These are phyloP conservation scores for Nothobranchius kuhntae DNA, from an alignment of 2,113 vertebrate species.

Conservation along the genomic window DNA sequence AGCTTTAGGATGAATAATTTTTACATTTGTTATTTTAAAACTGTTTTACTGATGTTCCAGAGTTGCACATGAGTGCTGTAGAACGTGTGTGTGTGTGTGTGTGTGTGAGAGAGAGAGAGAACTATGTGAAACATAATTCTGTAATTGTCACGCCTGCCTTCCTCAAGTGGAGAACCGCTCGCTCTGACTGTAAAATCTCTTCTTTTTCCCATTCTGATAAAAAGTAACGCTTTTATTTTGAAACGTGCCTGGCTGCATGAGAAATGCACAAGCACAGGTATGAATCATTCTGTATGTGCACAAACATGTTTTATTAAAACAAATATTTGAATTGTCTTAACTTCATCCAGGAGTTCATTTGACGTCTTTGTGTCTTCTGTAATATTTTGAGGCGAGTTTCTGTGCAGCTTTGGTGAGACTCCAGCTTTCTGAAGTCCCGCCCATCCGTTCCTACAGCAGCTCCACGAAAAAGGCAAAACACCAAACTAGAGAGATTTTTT, in stretches of 20 bases:
- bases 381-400: slow-evolving; percentile 46
- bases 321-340: slow-evolving; percentile 2
- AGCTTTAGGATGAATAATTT: slow-evolving; percentile 42
- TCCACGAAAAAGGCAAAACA: slow-evolving; percentile 37
- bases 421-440: slow-evolving; percentile 70
- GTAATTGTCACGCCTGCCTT: slow-evolving; percentile 36
- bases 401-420: slow-evolving; percentile 70
- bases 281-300: neutral
- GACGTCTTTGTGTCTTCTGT: neutral
- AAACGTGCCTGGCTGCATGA: slow-evolving; percentile 32
- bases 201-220: slow-evolving; percentile 21
- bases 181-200: slow-evolving; percentile 46
- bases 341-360: slow-evolving; percentile 2
- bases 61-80: slow-evolving; percentile 4
- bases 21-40: slow-evolving; percentile 14
- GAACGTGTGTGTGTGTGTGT: slow-evolving; percentile 2
- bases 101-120: neutral
- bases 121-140: neutral
- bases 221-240: slow-evolving; percentile 1
- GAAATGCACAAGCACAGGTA: slow-evolving; percentile 28
- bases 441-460: slow-evolving; percentile 69
- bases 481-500: neutral
- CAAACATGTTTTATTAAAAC: slow-evolving; percentile 48
- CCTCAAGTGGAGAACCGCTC: slow-evolving; percentile 31
- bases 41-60: slow-evolving; percentile 25